Conservation (phyloP, 2,888 invertebrate species). For the Steinernema carpocapsae region DNA sequence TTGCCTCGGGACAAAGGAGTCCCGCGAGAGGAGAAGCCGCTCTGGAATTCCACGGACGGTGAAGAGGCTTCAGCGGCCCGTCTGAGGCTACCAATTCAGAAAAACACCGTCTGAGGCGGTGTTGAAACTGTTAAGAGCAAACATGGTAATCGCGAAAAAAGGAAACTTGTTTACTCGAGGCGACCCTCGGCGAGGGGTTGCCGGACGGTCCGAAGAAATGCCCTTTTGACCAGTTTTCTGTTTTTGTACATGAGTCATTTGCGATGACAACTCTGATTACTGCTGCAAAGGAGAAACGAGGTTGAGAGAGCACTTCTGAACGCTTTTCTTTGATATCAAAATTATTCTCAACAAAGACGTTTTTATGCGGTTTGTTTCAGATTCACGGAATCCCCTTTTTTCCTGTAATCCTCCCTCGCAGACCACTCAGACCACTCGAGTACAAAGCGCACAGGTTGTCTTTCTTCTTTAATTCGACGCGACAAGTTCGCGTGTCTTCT, state of each 20-base stretch:
- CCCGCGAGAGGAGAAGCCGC: slow-evolving; percentile 26
- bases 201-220: not conserved
- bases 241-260: slow-evolving; percentile 3
- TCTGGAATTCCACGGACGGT: slow-evolving; percentile 8
- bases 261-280: too few relatives aligned
- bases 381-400: not conserved
- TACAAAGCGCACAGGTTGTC: too few relatives aligned
- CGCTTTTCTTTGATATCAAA: too few relatives aligned
- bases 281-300: too few relatives aligned
- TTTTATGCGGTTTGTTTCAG: not conserved
- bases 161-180: not conserved
- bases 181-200: not conserved
- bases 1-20: slow-evolving; percentile 34
- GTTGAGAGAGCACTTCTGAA: too few relatives aligned
- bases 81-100: not conserved
- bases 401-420: too few relatives aligned
- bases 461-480: too few relatives aligned
- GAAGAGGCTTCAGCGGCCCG: not conserved
- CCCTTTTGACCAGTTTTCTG: slow-evolving; percentile 26
- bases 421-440: too few relatives aligned
- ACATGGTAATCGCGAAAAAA: slow-evolving; percentile 19
- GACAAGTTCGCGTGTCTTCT: not conserved
- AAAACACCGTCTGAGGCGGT: slow-evolving; percentile 17
- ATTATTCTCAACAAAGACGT: not conserved
- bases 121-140: slow-evolving; percentile 28